These are phyloP conservation scores for Thymelicus lineola DNA, from an alignment of 2,888 invertebrate species.

Conservation along the genomic window DNA sequence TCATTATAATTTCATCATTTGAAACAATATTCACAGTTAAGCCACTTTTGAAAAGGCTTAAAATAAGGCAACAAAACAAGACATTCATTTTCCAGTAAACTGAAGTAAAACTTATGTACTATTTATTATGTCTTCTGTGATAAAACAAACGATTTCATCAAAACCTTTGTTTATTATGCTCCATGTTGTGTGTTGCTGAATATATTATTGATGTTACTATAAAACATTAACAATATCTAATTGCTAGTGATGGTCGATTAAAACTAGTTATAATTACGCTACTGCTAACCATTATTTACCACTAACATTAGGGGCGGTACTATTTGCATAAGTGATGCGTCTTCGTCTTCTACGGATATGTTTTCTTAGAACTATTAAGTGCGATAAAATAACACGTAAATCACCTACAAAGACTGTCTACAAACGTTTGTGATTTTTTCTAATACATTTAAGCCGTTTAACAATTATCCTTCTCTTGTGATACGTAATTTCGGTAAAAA, in stretches of 20 bases:
- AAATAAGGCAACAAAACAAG: background rate
- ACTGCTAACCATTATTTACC: background rate
- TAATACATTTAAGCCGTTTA: slow-evolving; percentile 2
- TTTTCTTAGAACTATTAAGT: slow-evolving; percentile 3
- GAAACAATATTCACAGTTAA: slow-evolving; percentile 12
- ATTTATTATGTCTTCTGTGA: slow-evolving; percentile 6
- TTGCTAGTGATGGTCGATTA: slow-evolving; percentile 18
- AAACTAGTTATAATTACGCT: slow-evolving; percentile 8
- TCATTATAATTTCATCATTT: slow-evolving; percentile 53
- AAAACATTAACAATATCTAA: slow-evolving; percentile 13
- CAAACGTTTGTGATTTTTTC: background rate
- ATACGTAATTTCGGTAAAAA: slow-evolving; percentile 58
- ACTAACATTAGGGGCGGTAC: slow-evolving; percentile 16
- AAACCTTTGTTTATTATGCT: background rate
- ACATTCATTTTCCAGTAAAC: background rate
- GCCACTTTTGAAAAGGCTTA: background rate
- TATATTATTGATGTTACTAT: background rate
- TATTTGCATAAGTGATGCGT: slow-evolving; percentile 18
- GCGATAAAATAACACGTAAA: background rate
- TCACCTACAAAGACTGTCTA: too few relatives aligned
- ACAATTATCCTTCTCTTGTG: slow-evolving; percentile 50
- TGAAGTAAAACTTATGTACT: slow-evolving; percentile 12
- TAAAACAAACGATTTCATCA: too few relatives aligned
- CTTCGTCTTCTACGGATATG: background rate
- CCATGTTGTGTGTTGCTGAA: background rate